phyloP scores from a whole-genome alignment of 2,888 invertebrate species.

The Patella ulyssiponensis region DNA sequence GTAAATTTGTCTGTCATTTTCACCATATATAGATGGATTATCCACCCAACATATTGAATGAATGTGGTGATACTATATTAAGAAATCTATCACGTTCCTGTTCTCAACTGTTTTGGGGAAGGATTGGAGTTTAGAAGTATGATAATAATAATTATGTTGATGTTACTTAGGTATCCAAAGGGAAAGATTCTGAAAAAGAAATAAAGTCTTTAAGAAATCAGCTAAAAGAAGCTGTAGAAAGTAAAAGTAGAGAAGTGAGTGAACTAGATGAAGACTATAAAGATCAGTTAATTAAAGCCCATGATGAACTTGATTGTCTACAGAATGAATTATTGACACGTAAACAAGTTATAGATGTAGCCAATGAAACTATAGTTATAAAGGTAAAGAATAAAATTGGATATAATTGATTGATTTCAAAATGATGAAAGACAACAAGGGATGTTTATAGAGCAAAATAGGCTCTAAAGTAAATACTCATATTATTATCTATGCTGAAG shows the following conservation, averaged over 20 bases:
- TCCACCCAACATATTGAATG: no score
- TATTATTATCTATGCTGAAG: no score
- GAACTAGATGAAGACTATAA: constrained; percentile 50
- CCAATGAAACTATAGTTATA: constrained; percentile 57
- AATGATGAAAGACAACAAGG: no score
- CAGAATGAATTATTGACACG: constrained; percentile 52
- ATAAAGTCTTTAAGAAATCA: not conserved
- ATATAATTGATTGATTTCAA: no score
- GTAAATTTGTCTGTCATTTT: no score
- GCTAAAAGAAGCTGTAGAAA: not conserved
- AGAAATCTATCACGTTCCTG: no score
- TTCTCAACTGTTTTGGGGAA: not conserved
- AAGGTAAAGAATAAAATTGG: constrained; percentile 44
- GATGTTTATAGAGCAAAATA: no score
- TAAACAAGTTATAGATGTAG: constrained; percentile 48
- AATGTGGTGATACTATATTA: no score
- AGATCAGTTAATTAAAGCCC: constrained; percentile 50
- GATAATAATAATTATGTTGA: no score
- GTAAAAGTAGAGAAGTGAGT: constrained; percentile 22
- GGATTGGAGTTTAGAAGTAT: no score
- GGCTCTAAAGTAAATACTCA: no score
- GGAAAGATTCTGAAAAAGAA: not conserved
- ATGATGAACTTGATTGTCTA: constrained; percentile 51
- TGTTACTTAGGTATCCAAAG: not conserved
- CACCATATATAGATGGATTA: no score